Evolutionary conservation across 2,797 vertebrate species (phyloP), one percentile per base, ranked within the genome.

Genomic region (Apogon talboti): DNA sequence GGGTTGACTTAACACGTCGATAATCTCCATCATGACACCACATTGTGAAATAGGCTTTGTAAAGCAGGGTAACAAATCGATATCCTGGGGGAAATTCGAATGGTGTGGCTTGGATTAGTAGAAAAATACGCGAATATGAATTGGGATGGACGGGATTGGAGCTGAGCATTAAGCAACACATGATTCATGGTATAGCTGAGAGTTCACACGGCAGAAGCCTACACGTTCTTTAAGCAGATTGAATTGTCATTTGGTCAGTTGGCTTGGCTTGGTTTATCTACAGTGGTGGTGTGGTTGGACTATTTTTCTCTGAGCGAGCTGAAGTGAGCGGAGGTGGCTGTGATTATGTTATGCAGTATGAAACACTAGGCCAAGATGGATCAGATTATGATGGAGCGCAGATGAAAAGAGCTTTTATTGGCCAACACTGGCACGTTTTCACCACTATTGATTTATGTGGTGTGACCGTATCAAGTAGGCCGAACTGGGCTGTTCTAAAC

Each of bases 361-460:
- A 63, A 67, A 52, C 54, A 66, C 66, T 24, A 66, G 67, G 71
- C 71, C 80, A 82, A 65, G 59, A 64, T 76, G 79, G 74, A 81
- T 79, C 60, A 57, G 66, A 74, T 46, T 48, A 60, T 81, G 71
- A 85, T 76, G 49, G 70, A 78, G 64, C 70, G 30, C 79, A 86
- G 77, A 83, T 84, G 73, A 78, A 76, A 79, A 62, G 49, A 66
- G 41, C 35, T 70, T 87, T 85, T 70, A 76, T 76, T 73, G 68
- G 77, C 78, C 66, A 78, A 77, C 57, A 61, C 71, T 81, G 79
- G 80, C 71, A 79, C 47, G 82, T 71, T 68, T 74, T 84, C 77
- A 79, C 62, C 56, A 72, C 56, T 63, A 68, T 56, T 78, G 84
- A 88, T 91, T 87, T 79, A 84, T 84, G 74, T 16, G 1, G 67